A percentile compares a stretch with the other conserved stretches of the same genome.
These are phyloP conservation scores for Pyrrhosoma nymphula DNA, from an alignment of 2,888 invertebrate genomes.

Conservation along the genomic window DNA sequence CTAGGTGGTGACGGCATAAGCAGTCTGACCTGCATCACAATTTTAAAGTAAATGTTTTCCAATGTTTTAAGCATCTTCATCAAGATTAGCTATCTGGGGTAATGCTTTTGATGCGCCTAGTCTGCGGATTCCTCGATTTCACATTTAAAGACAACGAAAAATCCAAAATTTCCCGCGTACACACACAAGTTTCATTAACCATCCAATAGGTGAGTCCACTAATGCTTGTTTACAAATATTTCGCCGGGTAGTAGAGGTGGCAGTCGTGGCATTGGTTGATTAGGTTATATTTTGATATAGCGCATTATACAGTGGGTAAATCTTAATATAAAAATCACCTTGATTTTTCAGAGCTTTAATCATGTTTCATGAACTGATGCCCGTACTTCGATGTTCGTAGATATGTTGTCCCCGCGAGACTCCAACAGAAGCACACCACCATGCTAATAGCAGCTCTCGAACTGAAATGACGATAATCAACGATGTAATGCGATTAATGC, in stretches of 20 bases:
- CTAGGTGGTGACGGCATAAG: too few species aligned
- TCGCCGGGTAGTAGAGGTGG: neutral
- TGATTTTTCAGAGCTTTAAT: neutral
- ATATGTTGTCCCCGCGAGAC: neutral
- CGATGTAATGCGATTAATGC: constrained; percentile 61
- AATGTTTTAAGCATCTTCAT: too few species aligned
- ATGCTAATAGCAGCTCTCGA: neutral
- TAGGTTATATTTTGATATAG: neutral
- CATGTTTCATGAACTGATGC: neutral
- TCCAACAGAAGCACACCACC: neutral
- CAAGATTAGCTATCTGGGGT: too few species aligned
- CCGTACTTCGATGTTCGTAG: neutral
- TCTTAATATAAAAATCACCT: neutral
- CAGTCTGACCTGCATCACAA: too few species aligned
- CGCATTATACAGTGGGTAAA: neutral
- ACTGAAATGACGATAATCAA: constrained; percentile 53
- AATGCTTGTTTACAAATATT: constrained; percentile 12
- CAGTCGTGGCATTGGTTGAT: neutral
- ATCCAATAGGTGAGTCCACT: neutral
- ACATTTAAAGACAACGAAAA: too few species aligned
- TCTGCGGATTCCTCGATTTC: too few species aligned
- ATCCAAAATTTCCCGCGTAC: neutral
- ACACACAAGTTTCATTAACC: neutral
- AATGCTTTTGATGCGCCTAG: too few species aligned
- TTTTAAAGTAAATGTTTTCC: too few species aligned